Conservation (phyloP, 2,797 vertebrate genomes). For the Platalea minor region DNA sequence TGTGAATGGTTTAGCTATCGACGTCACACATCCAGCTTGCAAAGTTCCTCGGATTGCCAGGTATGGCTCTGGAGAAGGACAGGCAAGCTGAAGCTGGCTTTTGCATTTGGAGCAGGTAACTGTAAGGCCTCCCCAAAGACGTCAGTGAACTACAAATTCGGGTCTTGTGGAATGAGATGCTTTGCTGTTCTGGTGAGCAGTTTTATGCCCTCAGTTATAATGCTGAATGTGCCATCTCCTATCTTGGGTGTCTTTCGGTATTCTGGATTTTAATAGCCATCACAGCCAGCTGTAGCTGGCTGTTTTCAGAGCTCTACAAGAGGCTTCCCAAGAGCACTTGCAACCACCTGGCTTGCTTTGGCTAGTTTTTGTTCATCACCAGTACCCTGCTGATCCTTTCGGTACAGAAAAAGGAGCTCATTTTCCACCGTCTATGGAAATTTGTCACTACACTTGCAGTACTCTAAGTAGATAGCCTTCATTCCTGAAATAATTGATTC, state of each 20-base stretch:
- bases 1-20: background rate
- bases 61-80: background rate
- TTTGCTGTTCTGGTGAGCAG: background rate
- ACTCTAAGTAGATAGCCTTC: background rate
- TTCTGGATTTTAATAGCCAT: background rate
- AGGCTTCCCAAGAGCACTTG: background rate
- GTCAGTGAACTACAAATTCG: background rate
- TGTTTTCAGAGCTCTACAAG: background rate
- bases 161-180: background rate
- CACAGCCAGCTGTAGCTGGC: background rate
- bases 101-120: background rate
- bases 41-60: background rate
- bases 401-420: background rate
- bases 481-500: background rate
- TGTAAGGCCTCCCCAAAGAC: background rate
- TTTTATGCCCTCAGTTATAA: background rate
- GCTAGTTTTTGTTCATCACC: background rate
- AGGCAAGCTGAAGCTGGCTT: background rate
- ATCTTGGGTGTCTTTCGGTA: background rate
- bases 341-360: background rate
- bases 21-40: background rate
- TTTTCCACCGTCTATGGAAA: background rate
- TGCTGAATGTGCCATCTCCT: background rate
- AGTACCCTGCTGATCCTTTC: background rate
- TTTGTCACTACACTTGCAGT: background rate